phyloP scores from a whole-genome alignment of 2,113 vertebrate genomes.

The Megalops atlanticus region DNA sequence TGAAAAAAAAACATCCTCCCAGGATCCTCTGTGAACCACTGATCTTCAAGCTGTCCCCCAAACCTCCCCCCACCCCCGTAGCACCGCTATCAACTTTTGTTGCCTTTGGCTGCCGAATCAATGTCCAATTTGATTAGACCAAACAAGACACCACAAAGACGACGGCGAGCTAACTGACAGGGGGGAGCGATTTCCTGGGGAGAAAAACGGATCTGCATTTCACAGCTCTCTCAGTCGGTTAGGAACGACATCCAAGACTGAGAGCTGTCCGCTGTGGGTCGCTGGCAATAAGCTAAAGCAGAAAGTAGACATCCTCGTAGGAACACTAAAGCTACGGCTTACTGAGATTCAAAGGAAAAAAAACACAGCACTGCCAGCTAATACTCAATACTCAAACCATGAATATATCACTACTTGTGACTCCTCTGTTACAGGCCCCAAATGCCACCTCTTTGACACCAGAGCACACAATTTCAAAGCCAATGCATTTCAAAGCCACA shows the following conservation, averaged over 20 bases:
- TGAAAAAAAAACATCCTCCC: background rate
- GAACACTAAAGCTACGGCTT: background rate
- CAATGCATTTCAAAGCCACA: too few species aligned
- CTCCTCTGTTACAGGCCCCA: background rate
- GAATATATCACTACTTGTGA: background rate
- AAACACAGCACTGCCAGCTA: background rate
- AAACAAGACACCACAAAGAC: background rate
- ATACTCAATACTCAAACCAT: background rate
- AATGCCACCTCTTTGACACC: background rate
- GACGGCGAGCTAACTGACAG: background rate
- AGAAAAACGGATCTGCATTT: constrained; percentile 2
- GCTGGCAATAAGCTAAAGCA: background rate
- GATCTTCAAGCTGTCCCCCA: background rate
- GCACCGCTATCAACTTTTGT: background rate
- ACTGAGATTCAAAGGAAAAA: background rate
- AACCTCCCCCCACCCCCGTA: too few species aligned
- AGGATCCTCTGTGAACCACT: background rate
- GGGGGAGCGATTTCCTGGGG: background rate
- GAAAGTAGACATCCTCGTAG: background rate
- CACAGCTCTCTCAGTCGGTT: background rate
- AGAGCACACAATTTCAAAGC: background rate
- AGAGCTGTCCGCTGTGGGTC: background rate
- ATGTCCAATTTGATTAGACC: constrained; percentile 5
- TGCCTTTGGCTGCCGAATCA: background rate
- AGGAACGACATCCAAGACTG: background rate